phyloP scores from a whole-genome alignment of 2,888 invertebrate species.

The Spicauda simplicius region DNA sequence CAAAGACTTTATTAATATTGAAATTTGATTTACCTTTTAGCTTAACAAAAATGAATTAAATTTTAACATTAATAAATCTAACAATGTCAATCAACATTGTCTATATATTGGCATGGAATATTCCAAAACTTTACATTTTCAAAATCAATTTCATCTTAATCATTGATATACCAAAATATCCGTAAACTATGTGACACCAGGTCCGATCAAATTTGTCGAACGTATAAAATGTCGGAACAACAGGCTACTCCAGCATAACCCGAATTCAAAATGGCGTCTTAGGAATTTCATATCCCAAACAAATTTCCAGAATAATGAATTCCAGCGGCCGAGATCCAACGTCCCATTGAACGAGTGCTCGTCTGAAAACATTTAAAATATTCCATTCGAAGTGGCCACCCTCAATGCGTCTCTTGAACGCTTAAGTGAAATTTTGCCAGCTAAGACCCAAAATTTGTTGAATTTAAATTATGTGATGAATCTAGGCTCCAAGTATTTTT shows the following conservation, averaged over 20 bases:
- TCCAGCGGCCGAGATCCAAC: slow-evolving; percentile 47
- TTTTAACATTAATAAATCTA: too few relatives aligned
- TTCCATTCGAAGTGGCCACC: slow-evolving; percentile 17
- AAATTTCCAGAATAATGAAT: slow-evolving; percentile 71
- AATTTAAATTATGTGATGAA: neutral
- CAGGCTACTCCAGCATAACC: slow-evolving; percentile 23
- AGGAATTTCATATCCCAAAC: slow-evolving; percentile 76
- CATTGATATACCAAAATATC: slow-evolving; percentile 2
- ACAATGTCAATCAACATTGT: too few relatives aligned
- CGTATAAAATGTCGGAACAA: slow-evolving; percentile 15
- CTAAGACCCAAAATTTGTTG: neutral
- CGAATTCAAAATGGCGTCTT: slow-evolving; percentile 50
- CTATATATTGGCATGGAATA: neutral
- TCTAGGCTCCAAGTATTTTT: too few relatives aligned
- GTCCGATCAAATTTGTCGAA: slow-evolving; percentile 20
- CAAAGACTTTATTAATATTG: too few relatives aligned
- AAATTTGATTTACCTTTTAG: too few relatives aligned
- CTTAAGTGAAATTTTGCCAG: neutral
- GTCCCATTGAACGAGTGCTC: slow-evolving; percentile 35
- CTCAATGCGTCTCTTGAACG: neutral
- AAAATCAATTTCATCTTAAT: neutral
- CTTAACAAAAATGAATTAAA: too few relatives aligned
- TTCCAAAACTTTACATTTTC: neutral
- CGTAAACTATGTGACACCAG: slow-evolving; percentile 24
- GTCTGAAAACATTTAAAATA: slow-evolving; percentile 31